A percentile compares a stretch with the other conserved stretches of the same genome.
Evolutionary conservation across 2,888 invertebrate genomes (phyloP).

Genomic region (Nowickia ferox): DNA sequence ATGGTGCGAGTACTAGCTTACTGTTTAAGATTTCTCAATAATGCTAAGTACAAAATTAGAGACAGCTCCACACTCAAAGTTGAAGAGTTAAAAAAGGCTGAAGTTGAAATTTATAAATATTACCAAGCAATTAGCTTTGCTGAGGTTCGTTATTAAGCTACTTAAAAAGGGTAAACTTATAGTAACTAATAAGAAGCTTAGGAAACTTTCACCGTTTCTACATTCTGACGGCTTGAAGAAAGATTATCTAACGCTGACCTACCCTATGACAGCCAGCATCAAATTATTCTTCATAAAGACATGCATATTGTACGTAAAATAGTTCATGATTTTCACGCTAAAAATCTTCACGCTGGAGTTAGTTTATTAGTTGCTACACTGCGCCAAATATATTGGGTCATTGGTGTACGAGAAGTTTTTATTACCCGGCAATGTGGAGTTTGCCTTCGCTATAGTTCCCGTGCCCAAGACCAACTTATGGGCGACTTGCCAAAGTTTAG

Average conservation of each 20-base stretch:
- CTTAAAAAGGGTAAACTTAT: neutral
- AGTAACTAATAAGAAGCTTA: slow-evolving; percentile 24
- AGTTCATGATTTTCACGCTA: too few species aligned
- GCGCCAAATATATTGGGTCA: too few species aligned
- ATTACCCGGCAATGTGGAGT: too few species aligned
- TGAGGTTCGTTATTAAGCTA: neutral
- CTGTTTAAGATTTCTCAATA: too few species aligned
- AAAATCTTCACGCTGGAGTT: too few species aligned
- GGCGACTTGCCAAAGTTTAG: slow-evolving; percentile 31
- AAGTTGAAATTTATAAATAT: slow-evolving; percentile 20
- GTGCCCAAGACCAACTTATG: slow-evolving; percentile 8
- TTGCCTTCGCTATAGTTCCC: too few species aligned
- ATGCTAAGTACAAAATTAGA: neutral
- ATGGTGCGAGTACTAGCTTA: slow-evolving; percentile 32
- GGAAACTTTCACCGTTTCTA: slow-evolving; percentile 16
- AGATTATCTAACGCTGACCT: slow-evolving; percentile 17
- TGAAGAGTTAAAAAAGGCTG: slow-evolving; percentile 2
- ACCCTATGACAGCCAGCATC: too few species aligned
- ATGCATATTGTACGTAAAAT: too few species aligned
- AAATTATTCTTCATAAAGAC: too few species aligned
- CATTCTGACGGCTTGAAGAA: slow-evolving; percentile 13
- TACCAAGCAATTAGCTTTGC: neutral
- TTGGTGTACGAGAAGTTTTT: too few species aligned
- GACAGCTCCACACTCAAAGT: neutral
- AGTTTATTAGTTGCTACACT: slow-evolving; percentile 1